A percentile compares a stretch with the other conserved stretches of the same genome.
Evolutionary conservation across 2,113 vertebrate species (phyloP).

Genomic region (Calyptomena viridis): DNA sequence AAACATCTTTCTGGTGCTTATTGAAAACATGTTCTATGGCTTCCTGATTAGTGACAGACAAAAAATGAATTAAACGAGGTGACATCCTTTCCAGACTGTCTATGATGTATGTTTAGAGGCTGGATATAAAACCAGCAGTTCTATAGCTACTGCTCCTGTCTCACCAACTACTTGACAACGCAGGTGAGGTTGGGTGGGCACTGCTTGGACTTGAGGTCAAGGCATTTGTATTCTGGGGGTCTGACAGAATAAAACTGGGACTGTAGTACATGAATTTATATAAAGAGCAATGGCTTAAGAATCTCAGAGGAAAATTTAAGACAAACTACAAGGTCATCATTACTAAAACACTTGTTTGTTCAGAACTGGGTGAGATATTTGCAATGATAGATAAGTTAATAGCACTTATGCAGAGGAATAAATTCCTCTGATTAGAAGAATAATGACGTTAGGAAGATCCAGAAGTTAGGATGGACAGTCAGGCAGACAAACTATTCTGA

Average conservation of each 20-base stretch:
- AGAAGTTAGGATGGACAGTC: not conserved
- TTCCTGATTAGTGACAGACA: not conserved
- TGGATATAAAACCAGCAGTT: not conserved
- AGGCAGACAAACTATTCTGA: constrained; percentile 17
- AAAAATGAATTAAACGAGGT: not conserved
- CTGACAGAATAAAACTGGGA: not conserved
- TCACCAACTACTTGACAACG: accelerated
- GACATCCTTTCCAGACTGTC: not conserved
- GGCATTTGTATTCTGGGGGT: not conserved
- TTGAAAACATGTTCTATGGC: not conserved
- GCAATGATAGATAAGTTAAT: not conserved
- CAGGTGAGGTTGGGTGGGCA: not conserved
- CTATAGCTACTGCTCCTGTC: not conserved
- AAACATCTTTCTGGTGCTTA: not conserved
- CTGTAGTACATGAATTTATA: not conserved
- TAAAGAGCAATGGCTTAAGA: not conserved
- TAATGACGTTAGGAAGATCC: constrained; percentile 25
- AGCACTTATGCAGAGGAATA: constrained; percentile 20
- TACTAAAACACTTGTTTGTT: not conserved
- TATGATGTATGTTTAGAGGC: not conserved
- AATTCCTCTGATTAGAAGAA: constrained; percentile 28
- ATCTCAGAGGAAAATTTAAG: not conserved
- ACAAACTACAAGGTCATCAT: not conserved
- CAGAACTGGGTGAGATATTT: not conserved
- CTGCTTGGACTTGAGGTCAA: not conserved